phyloP scores from a whole-genome alignment of 2,888 invertebrate genomes.

The Aspidiotus rigidus region DNA sequence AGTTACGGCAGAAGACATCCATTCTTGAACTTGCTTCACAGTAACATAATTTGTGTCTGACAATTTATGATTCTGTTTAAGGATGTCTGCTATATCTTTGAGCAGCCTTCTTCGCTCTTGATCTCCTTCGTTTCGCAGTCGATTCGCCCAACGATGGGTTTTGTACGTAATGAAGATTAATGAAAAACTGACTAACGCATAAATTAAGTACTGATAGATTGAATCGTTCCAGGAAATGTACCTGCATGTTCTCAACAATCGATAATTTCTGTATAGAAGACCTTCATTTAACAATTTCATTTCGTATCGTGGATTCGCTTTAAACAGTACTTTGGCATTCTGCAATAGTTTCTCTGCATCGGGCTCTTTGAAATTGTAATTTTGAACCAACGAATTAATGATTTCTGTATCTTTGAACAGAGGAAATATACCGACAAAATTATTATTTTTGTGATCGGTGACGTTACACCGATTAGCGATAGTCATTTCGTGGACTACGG shows the following conservation, averaged over 20 bases:
- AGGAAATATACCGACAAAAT: conserved; percentile 12
- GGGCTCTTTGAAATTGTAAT: neutral
- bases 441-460: neutral
- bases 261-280: conserved; percentile 4
- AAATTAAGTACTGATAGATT: neutral
- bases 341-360: neutral
- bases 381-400: neutral
- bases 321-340: conserved; percentile 11
- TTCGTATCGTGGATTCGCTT: conserved; percentile 2
- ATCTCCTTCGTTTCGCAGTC: neutral
- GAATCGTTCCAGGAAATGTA: neutral
- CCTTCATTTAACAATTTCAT: conserved; percentile 12
- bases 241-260: conserved; percentile 4
- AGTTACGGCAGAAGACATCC: neutral
- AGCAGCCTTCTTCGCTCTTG: conserved; percentile 51
- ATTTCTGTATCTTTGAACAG: conserved; percentile 5
- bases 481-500: conserved; percentile 1
- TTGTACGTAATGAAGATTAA: neutral
- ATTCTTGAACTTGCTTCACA: conserved; percentile 4
- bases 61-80: conserved; percentile 15
- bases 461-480: neutral
- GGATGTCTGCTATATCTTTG: conserved; percentile 28
- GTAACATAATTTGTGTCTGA: neutral
- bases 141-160: conserved; percentile 8
- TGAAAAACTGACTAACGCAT: neutral